phyloP scores from a whole-genome alignment of 2,797 vertebrate genomes.

The Enteromius trimaculatus region DNA sequence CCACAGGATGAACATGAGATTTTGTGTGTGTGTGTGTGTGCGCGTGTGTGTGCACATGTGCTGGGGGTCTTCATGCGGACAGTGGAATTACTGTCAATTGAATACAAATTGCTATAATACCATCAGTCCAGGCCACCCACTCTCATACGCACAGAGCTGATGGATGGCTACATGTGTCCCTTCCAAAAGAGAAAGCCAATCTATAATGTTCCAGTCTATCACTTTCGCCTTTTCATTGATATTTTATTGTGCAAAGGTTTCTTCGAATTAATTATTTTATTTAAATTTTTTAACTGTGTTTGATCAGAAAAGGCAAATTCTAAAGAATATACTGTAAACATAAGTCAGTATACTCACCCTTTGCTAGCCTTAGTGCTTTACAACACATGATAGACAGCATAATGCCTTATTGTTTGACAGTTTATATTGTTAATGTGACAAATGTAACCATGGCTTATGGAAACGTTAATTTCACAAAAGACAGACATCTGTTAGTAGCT shows the following conservation, averaged over 20 bases:
- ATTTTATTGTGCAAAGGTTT: background rate
- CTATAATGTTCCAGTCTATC: slow-evolving; percentile 58
- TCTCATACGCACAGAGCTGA: slow-evolving; percentile 75
- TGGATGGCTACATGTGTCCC: slow-evolving; percentile 77
- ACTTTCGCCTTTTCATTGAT: slow-evolving; percentile 17
- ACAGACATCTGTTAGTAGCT: background rate
- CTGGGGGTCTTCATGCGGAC: slow-evolving; percentile 23
- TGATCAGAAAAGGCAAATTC: background rate
- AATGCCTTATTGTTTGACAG: background rate
- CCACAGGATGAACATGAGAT: background rate
- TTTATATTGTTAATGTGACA: slow-evolving; percentile 13
- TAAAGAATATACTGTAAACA: background rate
- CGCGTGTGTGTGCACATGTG: slow-evolving; percentile 19
- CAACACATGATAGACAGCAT: background rate
- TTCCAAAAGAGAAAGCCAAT: slow-evolving; percentile 67
- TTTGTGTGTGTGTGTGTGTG: slow-evolving; percentile 35
- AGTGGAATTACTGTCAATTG: slow-evolving; percentile 76
- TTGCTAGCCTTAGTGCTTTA: background rate
- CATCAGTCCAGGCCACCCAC: slow-evolving; percentile 61
- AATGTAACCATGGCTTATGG: background rate
- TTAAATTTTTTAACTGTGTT: background rate
- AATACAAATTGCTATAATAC: slow-evolving; percentile 78
- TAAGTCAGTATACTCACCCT: background rate
- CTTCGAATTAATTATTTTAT: background rate
- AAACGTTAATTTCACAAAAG: background rate